These are phyloP conservation scores for Pollicipes pollicipes DNA, from an alignment of 1,140 invertebrate species.

Conservation along the genomic window DNA sequence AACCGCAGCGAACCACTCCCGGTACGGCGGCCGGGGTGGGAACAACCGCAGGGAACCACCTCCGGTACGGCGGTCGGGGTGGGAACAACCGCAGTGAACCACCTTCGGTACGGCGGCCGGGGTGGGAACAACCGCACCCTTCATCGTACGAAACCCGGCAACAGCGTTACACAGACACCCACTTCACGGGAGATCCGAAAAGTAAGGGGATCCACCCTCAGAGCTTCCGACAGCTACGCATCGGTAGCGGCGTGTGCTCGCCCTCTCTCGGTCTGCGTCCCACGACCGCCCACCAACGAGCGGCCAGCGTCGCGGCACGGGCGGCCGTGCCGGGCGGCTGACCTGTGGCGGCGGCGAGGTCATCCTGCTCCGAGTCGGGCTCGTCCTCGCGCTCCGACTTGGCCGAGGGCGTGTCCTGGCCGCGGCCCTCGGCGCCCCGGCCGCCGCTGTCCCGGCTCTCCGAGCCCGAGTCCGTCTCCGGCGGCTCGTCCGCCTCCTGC, in stretches of 20 bases:
- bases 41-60: too few species aligned
- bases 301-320: too few species aligned
- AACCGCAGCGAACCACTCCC: too few species aligned
- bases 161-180: neutral
- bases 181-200: too few species aligned
- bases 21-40: too few species aligned
- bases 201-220: neutral
- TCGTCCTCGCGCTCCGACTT: constrained; percentile 2
- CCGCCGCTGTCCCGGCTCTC: neutral
- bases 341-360: constrained; percentile 2
- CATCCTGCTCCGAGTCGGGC: constrained; percentile 4
- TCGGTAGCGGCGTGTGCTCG: neutral
- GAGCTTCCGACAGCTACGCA: neutral
- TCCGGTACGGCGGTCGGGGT: too few species aligned
- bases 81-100: too few species aligned
- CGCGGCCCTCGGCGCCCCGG: neutral
- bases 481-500: neutral
- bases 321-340: too few species aligned
- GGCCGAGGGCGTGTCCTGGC: neutral
- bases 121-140: too few species aligned
- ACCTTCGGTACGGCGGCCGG: too few species aligned
- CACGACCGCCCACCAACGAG: neutral
- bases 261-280: neutral
- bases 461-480: neutral
- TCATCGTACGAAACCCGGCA: too few species aligned